Conservation (phyloP, 2,797 vertebrate genomes). For the Pseudochromis fuscus region DNA sequence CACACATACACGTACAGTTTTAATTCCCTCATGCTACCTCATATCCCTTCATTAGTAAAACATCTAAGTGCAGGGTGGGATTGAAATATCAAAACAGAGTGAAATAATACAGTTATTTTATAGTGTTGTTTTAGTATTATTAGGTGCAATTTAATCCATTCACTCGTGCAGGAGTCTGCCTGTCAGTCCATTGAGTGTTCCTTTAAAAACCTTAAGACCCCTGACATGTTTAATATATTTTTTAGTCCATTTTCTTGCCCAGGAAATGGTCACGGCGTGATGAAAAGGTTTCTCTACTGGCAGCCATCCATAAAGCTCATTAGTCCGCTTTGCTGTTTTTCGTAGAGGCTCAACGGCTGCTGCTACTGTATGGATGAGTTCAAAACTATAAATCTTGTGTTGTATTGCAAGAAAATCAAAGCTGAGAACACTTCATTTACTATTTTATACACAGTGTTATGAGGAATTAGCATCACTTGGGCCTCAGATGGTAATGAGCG, state of each 20-base stretch:
- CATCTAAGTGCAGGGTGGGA: conserved; percentile 25
- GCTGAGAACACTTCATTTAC: conserved; percentile 23
- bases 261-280: conserved; percentile 62
- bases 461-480: conserved; percentile 22
- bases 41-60: conserved; percentile 50
- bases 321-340: conserved; percentile 36
- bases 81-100: conserved; percentile 26
- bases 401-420: conserved; percentile 13
- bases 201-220: conserved; percentile 44
- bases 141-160: conserved; percentile 41
- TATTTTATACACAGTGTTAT: conserved; percentile 10
- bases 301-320: conserved; percentile 64
- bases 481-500: not conserved
- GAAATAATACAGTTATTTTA: conserved; percentile 43
- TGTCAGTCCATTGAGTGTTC: conserved; percentile 38
- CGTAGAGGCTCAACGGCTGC: conserved; percentile 28
- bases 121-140: conserved; percentile 62
- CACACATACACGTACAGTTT: conserved; percentile 14
- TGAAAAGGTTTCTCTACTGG: conserved; percentile 70
- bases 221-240: conserved; percentile 64
- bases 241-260: conserved; percentile 58
- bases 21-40: conserved; percentile 41
- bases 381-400: conserved; percentile 35
- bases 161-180: conserved; percentile 39
- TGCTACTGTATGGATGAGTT: conserved; percentile 51